These are phyloP conservation scores for Plagodis pulveraria DNA, from an alignment of 2,888 invertebrate genomes.

Conservation along the genomic window DNA sequence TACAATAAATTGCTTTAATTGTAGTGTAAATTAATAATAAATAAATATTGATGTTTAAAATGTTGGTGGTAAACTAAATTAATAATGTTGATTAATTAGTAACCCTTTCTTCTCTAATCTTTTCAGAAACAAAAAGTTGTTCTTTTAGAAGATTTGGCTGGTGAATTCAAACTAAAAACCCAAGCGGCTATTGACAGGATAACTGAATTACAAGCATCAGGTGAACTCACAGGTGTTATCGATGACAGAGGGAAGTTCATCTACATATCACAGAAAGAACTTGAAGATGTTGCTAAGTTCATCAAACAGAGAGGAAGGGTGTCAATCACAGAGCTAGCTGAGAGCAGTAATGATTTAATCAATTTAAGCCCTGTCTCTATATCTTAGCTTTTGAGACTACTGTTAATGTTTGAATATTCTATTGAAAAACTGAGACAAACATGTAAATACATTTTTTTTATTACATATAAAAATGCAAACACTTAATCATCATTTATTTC, in stretches of 20 bases:
- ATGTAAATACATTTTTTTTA: slow-evolving; percentile 62
- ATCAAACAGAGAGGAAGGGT: slow-evolving; percentile 97
- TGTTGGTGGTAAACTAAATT: too few relatives aligned
- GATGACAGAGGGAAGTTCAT: slow-evolving; percentile 99
- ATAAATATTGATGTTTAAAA: too few relatives aligned
- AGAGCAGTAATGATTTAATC: slow-evolving; percentile 96
- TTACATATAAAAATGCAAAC: slow-evolving; percentile 43
- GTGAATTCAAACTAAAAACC: slow-evolving; percentile 95
- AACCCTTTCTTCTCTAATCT: neutral
- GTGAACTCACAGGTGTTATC: slow-evolving; percentile 96
- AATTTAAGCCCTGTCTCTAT: slow-evolving; percentile 88
- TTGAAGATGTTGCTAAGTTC: slow-evolving; percentile 97
- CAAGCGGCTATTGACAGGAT: slow-evolving; percentile 95
- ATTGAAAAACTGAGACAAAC: slow-evolving; percentile 43
- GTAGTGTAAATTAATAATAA: too few relatives aligned
- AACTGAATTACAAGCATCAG: slow-evolving; percentile 92
- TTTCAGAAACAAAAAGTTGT: slow-evolving; percentile 94
- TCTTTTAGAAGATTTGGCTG: slow-evolving; percentile 96
- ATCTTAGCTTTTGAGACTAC: slow-evolving; percentile 35
- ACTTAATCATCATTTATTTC: slow-evolving; percentile 65
- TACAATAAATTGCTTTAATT: too few relatives aligned
- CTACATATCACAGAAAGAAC: slow-evolving; percentile 96
- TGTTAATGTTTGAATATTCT: slow-evolving; percentile 13
- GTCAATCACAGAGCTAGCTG: slow-evolving; percentile 96
- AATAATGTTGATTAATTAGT: too few relatives aligned